phyloP scores from a whole-genome alignment of 1,140 invertebrate species.

The Dendrolimus kikuchii region DNA sequence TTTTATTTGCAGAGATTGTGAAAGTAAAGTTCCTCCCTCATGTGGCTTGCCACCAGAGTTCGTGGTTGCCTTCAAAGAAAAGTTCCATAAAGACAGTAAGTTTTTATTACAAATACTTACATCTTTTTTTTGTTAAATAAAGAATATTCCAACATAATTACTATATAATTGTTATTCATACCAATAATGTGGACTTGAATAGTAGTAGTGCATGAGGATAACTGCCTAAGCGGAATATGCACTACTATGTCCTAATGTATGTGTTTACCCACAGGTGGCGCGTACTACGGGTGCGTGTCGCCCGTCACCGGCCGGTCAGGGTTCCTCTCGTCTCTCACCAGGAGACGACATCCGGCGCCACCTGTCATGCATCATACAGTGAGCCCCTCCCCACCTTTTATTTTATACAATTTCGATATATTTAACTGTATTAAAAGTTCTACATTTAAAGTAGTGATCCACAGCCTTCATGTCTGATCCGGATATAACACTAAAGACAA shows the following conservation, averaged over 20 bases:
- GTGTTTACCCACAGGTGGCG: conserved; percentile 16
- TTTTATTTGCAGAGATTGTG: conserved; percentile 82
- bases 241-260: too few relatives aligned
- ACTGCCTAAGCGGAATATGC: too few relatives aligned
- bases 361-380: conserved; percentile 15
- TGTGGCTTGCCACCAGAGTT: conserved; percentile 91
- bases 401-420: too few relatives aligned
- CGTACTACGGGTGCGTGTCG: conserved; percentile 28
- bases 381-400: not conserved
- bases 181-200: too few relatives aligned
- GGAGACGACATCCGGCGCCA: conserved; percentile 18
- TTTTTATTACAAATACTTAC: conserved; percentile 3
- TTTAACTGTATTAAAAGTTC: too few relatives aligned
- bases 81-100: conserved; percentile 76
- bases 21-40: conserved; percentile 90
- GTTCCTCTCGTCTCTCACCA: conserved; percentile 31
- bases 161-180: too few relatives aligned
- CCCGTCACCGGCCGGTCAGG: conserved; percentile 21
- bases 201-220: too few relatives aligned
- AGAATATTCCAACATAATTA: too few relatives aligned
- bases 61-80: conserved; percentile 85
- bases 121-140: not conserved
- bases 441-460: too few relatives aligned
- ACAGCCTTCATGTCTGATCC: too few relatives aligned
- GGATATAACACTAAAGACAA: too few relatives aligned